Base-by-base conservation (phyloP, 30 jellyfish, hydroid and myxozoan species). In the Catostylus mosaicus region DNA sequence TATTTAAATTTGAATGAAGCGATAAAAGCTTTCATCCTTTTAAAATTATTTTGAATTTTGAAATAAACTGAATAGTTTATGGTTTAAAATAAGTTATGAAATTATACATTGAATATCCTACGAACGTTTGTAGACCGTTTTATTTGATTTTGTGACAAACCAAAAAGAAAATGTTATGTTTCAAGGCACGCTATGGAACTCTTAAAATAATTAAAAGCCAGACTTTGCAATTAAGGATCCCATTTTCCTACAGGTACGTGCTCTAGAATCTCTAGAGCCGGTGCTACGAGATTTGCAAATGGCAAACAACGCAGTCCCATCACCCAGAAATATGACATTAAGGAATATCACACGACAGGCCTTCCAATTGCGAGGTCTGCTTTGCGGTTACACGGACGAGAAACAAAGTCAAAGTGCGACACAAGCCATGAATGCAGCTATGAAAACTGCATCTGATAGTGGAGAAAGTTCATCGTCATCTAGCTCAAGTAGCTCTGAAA, bases 211-310 rank as follows among this genome's bases (percentile, higher is more conserved):
- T n/a, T n/a, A n/a, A n/a, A n/a, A n/a, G n/a, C n/a, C n/a, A n/a
- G n/a, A n/a, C n/a, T n/a, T n/a, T n/a, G n/a, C n/a, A n/a, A n/a
- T n/a, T n/a, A n/a, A n/a, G n/a, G n/a, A 26, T 75, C 26, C 8
- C 34, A 56, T 67, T 38, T 26, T 82, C 22, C 62, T 50, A 1
- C 61, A 85, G 95, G 75, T 85, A 45, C 69, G 81, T 8, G 45
- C 89, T 8, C 78, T 85, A 9, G 38, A 71, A 30, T 73, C 82
- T 75, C 75, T 85, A 24, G 89, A 74, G 48, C 80, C 79, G n/a
- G 89, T 75, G n/a, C 61, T 83, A 18, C 22, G 80, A 26, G 87
- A 56, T 36, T 48, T 83, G 36, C 87, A 72, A 56, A 0, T 38
- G 9, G 87, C 82, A 22, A 68, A 29, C 38, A 54, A 24, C 26